These are phyloP conservation scores for Gordius sp. DNA, from an alignment of 2,888 invertebrate species.

Conservation along the genomic window DNA sequence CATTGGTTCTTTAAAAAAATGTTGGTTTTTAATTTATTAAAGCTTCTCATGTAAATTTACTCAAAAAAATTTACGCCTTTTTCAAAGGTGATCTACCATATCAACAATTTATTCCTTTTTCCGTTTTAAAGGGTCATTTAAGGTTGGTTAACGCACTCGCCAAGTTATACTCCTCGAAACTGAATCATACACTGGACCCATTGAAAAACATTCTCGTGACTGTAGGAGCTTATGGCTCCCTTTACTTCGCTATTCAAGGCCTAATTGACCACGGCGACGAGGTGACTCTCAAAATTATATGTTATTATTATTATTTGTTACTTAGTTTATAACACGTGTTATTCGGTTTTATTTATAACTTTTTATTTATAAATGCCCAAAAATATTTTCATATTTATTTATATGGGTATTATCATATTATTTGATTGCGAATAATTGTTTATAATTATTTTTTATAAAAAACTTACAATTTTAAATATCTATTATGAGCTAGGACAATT, in stretches of 20 bases:
- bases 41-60: neutral
- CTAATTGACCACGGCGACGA: conserved; percentile 49
- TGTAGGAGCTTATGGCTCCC: conserved; percentile 70
- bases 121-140: conserved; percentile 49
- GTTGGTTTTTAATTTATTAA: neutral
- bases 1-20: too few species aligned
- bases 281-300: conserved; percentile 25
- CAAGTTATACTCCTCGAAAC: conserved; percentile 45
- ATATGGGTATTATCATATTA: too few species aligned
- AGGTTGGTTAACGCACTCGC: conserved; percentile 54
- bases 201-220: conserved; percentile 61
- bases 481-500: too few species aligned
- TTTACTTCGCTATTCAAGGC: conserved; percentile 58
- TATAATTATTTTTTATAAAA: too few species aligned
- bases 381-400: neutral
- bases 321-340: neutral
- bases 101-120: conserved; percentile 22
- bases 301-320: neutral
- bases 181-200: conserved; percentile 39
- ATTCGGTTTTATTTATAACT: neutral
- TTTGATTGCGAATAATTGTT: too few species aligned
- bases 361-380: neutral
- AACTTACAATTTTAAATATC: too few species aligned
- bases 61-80: too few species aligned
- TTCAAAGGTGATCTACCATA: neutral